Evolutionary conservation across 2,888 invertebrate species (phyloP), one percentile per base, ranked within the genome.

Genomic region (Alloscopus bannaensis): DNA sequence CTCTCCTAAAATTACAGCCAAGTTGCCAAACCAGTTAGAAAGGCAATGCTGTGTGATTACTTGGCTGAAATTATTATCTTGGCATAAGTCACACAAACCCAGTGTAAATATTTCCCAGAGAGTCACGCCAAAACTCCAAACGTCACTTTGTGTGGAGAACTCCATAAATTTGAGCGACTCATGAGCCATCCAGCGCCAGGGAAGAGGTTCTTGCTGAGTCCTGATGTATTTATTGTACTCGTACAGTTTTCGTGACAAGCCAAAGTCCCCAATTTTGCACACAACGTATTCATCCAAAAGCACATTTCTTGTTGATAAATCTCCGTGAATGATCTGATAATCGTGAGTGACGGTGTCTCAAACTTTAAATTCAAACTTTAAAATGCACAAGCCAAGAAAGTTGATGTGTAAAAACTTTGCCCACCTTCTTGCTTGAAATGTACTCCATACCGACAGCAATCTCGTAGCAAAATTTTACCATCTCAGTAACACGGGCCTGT

Each of bases 371-470:
- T n/a, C n/a, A n/a, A n/a, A n/a, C n/a, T n/a, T n/a, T n/a, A n/a
- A n/a, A n/a, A n/a, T n/a, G n/a, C n/a, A n/a, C n/a, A n/a, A 47
- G 11, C 47, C 8, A 11, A 3, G n/a, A 47, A 47, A 47, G n/a
- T 6, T n/a, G n/a, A n/a, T n/a, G 18, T 47, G 4, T 55, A 24
- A 24, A 22, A 36, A 24, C 11, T n/a, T n/a, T n/a, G n/a, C n/a
- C n/a, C 28, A 72, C 64, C 2, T 52, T 6, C 20, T 50, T 50
- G 3, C 2, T 2, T 20, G 36, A 47, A 0, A 72, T 24, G 36
- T 31, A 72, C 8, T 52, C 52, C 70, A 70, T 72, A 11, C 62
- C 72, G 13, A 2, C 3, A n/a, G 52, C 62, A 26, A 72, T 64
- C 18, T 64, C 24, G 11, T 16, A 8, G 13, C 20, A 60, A 28